Percentiles rank a stretch among this genome's conserved stretches.
Evolutionary conservation across 2,797 vertebrate genomes (phyloP).

Genomic region (Pangasius sanitwongsei): DNA sequence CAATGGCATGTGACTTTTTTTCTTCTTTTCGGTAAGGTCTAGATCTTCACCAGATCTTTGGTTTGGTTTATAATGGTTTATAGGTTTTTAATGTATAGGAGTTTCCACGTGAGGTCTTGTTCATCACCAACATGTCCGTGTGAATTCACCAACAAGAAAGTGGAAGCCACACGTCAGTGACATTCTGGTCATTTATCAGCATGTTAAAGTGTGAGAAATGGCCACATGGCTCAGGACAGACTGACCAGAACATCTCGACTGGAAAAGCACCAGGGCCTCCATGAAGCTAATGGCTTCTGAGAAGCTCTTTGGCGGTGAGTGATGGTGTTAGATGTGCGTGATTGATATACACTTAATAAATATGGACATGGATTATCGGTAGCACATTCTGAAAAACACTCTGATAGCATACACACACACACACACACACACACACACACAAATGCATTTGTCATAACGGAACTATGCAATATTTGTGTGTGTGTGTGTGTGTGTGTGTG

Average conservation of each 20-base stretch:
- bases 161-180: not conserved
- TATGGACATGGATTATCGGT: not conserved
- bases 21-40: not conserved
- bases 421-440: not conserved
- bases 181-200: conserved; percentile 3
- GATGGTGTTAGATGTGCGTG: not conserved
- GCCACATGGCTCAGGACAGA: conserved; percentile 8
- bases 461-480: not conserved
- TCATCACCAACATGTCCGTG: not conserved
- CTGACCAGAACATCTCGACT: not conserved
- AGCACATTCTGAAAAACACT: not conserved
- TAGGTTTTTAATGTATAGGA: not conserved
- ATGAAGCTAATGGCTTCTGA: not conserved
- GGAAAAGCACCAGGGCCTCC: not conserved
- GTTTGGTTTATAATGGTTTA: not conserved
- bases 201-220: not conserved
- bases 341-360: not conserved
- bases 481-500: not conserved
- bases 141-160: not conserved
- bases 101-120: not conserved
- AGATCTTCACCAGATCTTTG: not conserved
- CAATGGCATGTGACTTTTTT: not conserved
- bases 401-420: not conserved
- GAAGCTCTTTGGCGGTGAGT: not conserved
- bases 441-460: not conserved